Conservation (phyloP, 2,113 vertebrate species). For the Ctenodactylus gundi region DNA sequence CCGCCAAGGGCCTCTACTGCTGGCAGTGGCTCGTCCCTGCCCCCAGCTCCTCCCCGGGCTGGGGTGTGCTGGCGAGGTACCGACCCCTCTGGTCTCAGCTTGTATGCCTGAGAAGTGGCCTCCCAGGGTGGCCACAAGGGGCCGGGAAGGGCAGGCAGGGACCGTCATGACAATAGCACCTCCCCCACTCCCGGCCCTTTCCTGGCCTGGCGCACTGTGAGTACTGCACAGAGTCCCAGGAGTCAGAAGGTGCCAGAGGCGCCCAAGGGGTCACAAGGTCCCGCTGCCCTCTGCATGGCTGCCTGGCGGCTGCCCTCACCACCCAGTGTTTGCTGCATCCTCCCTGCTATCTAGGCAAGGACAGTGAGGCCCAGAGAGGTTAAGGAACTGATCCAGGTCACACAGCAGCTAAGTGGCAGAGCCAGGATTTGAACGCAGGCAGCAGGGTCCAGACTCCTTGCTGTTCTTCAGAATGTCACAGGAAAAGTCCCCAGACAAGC, state of each 20-base stretch:
- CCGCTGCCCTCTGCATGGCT: too few relatives aligned
- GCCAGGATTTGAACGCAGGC: not conserved
- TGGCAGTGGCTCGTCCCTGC: too few relatives aligned
- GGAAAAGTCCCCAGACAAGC: too few relatives aligned
- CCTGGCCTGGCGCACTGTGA: too few relatives aligned
- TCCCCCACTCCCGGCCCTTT: too few relatives aligned
- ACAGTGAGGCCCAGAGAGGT: not conserved
- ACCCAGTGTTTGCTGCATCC: not conserved
- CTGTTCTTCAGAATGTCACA: not conserved
- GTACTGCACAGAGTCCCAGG: too few relatives aligned
- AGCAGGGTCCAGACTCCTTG: too few relatives aligned
- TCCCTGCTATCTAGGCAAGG: fast-evolving
- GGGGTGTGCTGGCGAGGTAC: not conserved
- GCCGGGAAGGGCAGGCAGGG: not conserved
- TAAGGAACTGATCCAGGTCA: not conserved
- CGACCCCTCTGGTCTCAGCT: not conserved
- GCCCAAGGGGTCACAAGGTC: too few relatives aligned
- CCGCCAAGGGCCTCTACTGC: too few relatives aligned
- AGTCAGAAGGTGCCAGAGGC: too few relatives aligned
- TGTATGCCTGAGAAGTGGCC: not conserved
- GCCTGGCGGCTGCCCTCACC: not conserved
- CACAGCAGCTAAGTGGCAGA: not conserved
- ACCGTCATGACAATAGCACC: too few relatives aligned
- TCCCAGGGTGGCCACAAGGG: not conserved
- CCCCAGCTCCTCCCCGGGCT: too few relatives aligned